Evolutionary conservation across 92 coral and sea anemone genomes (phyloP).

Genomic region (Porites cylindrica): DNA sequence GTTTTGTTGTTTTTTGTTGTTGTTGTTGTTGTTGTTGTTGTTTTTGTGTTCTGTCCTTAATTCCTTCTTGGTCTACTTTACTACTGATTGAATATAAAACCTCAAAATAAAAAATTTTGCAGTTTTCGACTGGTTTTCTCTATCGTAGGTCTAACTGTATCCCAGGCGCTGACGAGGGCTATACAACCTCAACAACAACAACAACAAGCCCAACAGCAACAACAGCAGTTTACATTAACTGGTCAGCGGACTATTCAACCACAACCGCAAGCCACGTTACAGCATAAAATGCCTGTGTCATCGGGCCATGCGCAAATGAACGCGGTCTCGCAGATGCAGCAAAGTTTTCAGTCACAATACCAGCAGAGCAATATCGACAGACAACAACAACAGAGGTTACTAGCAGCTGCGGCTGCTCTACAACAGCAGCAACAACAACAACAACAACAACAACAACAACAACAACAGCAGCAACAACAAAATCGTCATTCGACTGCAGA

Average conservation of each 20-base stretch:
- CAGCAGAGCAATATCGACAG: conserved; percentile 45
- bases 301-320: conserved; percentile 51
- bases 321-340: conserved; percentile 61
- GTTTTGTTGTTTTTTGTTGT: too few relatives aligned
- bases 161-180: conserved; percentile 37
- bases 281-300: conserved; percentile 59
- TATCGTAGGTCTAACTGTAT: conserved; percentile 22
- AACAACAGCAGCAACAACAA: conserved; percentile 68
- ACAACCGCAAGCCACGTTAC: conserved; percentile 69
- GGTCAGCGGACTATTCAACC: conserved; percentile 76
- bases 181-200: conserved; percentile 58
- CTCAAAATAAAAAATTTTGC: too few relatives aligned
- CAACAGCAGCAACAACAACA: conserved; percentile 72
- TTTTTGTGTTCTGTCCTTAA: too few relatives aligned
- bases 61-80: too few relatives aligned
- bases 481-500: conserved; percentile 71
- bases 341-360: conserved; percentile 35
- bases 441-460: too few relatives aligned
- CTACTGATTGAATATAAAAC: too few relatives aligned
- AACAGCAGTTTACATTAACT: conserved; percentile 73
- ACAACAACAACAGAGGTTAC: conserved; percentile 50
- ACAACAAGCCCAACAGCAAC: conserved; percentile 62
- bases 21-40: too few relatives aligned
- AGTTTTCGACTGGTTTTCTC: neutral
- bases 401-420: conserved; percentile 29